Conservation (phyloP, 2,797 vertebrate species). For the Propithecus deckenii region DNA sequence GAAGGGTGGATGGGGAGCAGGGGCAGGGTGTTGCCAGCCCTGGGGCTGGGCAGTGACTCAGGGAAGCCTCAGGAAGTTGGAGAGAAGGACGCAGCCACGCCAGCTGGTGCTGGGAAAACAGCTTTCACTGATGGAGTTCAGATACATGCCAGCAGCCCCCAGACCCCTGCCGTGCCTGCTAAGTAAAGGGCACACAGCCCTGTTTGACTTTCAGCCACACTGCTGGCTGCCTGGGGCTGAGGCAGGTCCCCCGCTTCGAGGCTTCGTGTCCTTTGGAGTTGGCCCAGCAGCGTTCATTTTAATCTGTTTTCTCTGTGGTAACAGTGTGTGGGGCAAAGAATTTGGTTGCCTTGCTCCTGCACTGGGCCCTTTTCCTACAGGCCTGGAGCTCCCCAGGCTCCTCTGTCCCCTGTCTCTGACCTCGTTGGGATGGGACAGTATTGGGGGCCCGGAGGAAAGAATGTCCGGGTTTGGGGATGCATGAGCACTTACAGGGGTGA, state of each 20-base stretch:
- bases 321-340: background rate
- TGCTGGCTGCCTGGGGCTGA: background rate
- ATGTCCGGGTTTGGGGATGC: background rate
- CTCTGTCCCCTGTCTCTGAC: background rate
- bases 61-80: conserved; percentile 72
- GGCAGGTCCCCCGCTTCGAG: background rate
- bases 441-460: background rate
- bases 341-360: background rate
- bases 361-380: background rate
- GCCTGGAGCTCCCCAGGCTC: background rate
- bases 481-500: background rate
- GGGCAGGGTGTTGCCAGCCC: conserved; percentile 64
- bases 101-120: conserved; percentile 73
- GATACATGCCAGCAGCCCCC: conserved; percentile 44
- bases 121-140: conserved; percentile 34
- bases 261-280: conserved; percentile 41
- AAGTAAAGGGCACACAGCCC: conserved; percentile 47
- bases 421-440: background rate
- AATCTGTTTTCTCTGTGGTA: conserved; percentile 56
- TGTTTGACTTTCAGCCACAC: conserved; percentile 33
- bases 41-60: conserved; percentile 72
- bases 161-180: conserved; percentile 46
- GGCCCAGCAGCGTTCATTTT: background rate
- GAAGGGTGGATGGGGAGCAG: background rate
- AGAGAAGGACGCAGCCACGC: conserved; percentile 38